phyloP scores from a whole-genome alignment of 2,113 vertebrate species.

The Dissostichus mawsoni region DNA sequence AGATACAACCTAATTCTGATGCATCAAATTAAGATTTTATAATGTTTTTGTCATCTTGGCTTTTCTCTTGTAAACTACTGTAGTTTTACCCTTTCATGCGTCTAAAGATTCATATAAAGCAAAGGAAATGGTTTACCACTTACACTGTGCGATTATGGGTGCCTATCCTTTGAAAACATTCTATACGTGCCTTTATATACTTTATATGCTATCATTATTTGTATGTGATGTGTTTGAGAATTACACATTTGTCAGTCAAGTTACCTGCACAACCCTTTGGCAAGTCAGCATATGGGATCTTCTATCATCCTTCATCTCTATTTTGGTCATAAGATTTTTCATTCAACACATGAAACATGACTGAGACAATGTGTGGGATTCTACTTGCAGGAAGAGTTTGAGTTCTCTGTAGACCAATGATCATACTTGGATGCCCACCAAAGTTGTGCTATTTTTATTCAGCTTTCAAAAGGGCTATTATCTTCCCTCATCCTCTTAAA shows the following conservation, averaged over 20 bases:
- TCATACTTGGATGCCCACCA: constrained; percentile 45
- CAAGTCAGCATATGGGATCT: neutral
- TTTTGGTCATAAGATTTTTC: constrained; percentile 16
- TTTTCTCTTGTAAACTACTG: too few relatives aligned
- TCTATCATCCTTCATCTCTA: constrained; percentile 5
- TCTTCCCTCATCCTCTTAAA: constrained; percentile 25
- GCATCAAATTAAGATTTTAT: neutral
- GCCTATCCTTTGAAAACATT: neutral
- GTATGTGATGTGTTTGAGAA: neutral
- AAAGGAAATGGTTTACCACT: neutral
- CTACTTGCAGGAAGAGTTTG: constrained; percentile 8
- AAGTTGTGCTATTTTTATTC: constrained; percentile 54
- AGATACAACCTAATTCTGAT: neutral
- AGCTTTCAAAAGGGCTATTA: constrained; percentile 38
- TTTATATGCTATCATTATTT: neutral
- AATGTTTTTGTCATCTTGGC: too few relatives aligned
- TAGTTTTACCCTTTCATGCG: neutral
- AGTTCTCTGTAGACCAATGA: constrained; percentile 28
- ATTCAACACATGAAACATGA: constrained; percentile 1
- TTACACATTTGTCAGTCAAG: neutral
- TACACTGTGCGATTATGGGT: neutral
- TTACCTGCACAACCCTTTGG: neutral
- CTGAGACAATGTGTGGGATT: constrained; percentile 30
- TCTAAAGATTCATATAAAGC: neutral
- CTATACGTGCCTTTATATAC: neutral